These are phyloP conservation scores for Thymelicus lineola DNA, from an alignment of 2,888 invertebrate genomes.

Conservation along the genomic window DNA sequence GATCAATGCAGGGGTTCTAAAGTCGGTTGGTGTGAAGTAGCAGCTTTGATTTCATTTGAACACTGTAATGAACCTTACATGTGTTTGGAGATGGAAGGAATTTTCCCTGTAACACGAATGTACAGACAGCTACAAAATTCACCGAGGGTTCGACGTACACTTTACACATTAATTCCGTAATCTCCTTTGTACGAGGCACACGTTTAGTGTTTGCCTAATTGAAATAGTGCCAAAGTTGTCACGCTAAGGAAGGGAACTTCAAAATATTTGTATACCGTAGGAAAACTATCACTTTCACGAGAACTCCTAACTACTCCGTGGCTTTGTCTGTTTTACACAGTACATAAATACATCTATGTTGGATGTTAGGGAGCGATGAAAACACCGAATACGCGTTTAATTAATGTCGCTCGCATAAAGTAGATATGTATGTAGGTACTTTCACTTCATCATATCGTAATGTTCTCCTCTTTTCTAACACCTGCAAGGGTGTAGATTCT, in stretches of 20 bases:
- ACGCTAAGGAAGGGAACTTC: slow-evolving; percentile 15
- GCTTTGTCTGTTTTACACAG: background rate
- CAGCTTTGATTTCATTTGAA: slow-evolving; percentile 36
- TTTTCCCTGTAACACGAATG: slow-evolving; percentile 20
- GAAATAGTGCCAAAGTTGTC: slow-evolving; percentile 35
- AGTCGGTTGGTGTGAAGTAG: slow-evolving; percentile 21
- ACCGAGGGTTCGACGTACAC: slow-evolving; percentile 24
- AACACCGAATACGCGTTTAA: too few species aligned
- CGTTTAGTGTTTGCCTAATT: slow-evolving; percentile 37
- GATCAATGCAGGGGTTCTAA: slow-evolving; percentile 25
- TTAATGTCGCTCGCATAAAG: too few species aligned
- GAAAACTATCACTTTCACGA: background rate
- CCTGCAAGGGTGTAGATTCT: too few species aligned
- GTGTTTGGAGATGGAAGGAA: slow-evolving; percentile 18
- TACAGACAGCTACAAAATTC: slow-evolving; percentile 18
- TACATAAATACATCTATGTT: too few species aligned
- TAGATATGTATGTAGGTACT: too few species aligned
- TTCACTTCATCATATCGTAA: too few species aligned
- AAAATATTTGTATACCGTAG: slow-evolving; percentile 13
- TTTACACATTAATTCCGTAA: slow-evolving; percentile 34
- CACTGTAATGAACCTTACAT: slow-evolving; percentile 37
- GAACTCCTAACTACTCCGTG: background rate
- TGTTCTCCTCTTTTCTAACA: too few species aligned
- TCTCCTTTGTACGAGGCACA: slow-evolving; percentile 30
- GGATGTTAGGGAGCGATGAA: too few species aligned